These are phyloP conservation scores for Chaetoderma sp. DNA, from an alignment of 2,888 invertebrate genomes.

Conservation along the genomic window DNA sequence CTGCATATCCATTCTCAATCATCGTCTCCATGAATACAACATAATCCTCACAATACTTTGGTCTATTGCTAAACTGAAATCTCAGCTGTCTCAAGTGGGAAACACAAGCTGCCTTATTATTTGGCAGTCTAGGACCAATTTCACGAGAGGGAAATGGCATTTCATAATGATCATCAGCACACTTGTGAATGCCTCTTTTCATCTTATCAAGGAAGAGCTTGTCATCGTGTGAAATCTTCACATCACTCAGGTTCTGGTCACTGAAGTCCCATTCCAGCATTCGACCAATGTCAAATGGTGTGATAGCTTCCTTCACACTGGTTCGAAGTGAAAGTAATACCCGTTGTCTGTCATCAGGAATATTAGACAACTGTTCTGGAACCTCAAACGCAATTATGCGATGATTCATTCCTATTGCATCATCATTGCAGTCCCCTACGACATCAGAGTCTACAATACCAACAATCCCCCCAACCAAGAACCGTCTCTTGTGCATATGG, in stretches of 20 bases:
- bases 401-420: no score
- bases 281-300: not conserved
- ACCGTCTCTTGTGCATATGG: no score
- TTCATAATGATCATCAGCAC: no score
- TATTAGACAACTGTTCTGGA: no score
- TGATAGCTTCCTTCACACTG: not conserved
- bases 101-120: constrained; percentile 16
- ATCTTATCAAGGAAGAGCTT: no score
- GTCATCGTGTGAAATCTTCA: no score
- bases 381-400: no score
- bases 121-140: constrained; percentile 3
- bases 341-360: no score
- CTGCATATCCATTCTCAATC: not conserved
- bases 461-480: constrained; percentile 37
- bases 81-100: not conserved
- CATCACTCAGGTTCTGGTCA: not conserved
- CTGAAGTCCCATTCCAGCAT: constrained; percentile 1
- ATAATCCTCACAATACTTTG: constrained; percentile 13
- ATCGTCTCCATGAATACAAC: constrained; percentile 18
- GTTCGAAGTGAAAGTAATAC: no score
- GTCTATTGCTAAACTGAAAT: no score
- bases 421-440: no score
- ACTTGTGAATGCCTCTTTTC: not conserved
- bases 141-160: no score
- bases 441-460: constrained; percentile 10